phyloP scores from a whole-genome alignment of 2,888 invertebrate species.

The Dorcus hopei region DNA sequence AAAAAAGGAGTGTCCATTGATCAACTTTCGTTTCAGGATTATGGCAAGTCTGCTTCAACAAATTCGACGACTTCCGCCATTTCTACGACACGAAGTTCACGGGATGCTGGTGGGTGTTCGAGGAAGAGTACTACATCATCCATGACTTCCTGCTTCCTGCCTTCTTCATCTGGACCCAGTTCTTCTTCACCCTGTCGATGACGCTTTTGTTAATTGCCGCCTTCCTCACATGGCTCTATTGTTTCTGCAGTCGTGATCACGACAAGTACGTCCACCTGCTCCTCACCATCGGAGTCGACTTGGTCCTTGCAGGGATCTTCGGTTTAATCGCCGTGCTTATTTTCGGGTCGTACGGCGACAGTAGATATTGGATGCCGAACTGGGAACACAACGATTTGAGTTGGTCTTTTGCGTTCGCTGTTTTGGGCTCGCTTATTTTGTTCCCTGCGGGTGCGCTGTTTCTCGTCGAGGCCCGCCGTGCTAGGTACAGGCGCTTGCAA shows the following conservation, averaged over 20 bases:
- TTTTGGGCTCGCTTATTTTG: constrained; percentile 71
- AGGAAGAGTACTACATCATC: constrained; percentile 94
- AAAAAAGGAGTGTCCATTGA: constrained; percentile 33
- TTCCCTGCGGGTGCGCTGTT: constrained; percentile 77
- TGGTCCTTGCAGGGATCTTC: constrained; percentile 70
- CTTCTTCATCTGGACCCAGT: constrained; percentile 91
- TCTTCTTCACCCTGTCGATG: constrained; percentile 87
- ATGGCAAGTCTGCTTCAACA: constrained; percentile 92
- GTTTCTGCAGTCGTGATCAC: constrained; percentile 72
- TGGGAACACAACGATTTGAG: constrained; percentile 94
- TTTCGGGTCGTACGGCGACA: constrained; percentile 88
- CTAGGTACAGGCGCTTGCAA: constrained; percentile 69
- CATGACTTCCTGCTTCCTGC: constrained; percentile 84
- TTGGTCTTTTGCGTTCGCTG: constrained; percentile 89
- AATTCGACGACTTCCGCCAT: constrained; percentile 82
- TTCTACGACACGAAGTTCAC: constrained; percentile 79
- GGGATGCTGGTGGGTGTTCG: constrained; percentile 97
- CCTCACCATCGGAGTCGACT: constrained; percentile 69
- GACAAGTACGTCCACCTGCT: constrained; percentile 73
- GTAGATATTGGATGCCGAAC: constrained; percentile 93
- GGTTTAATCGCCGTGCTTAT: constrained; percentile 81
- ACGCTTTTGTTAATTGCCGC: constrained; percentile 75
- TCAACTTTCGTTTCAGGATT: constrained; percentile 61
- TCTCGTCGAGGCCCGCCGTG: constrained; percentile 77
- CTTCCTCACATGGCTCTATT: constrained; percentile 70